Evolutionary conservation across 2,113 vertebrate genomes (phyloP).

Genomic region (Petromus typicus): DNA sequence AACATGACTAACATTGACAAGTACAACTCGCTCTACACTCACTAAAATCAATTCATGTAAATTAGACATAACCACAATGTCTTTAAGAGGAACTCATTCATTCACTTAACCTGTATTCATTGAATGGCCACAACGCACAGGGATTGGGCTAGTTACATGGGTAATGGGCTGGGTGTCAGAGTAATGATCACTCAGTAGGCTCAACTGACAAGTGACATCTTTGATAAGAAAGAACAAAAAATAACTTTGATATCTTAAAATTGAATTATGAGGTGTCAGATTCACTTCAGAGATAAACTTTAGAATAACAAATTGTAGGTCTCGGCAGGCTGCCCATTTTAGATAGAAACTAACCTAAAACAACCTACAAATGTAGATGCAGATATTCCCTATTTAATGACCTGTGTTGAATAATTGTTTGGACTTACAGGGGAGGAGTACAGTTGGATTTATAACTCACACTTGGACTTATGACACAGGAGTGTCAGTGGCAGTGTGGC

Average conservation of each 20-base stretch:
- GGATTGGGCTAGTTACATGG: neutral
- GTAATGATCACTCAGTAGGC: neutral
- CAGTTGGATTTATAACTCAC: neutral
- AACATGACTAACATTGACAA: slow-evolving; percentile 49
- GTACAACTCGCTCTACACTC: neutral
- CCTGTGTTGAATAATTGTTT: neutral
- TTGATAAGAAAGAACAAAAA: neutral
- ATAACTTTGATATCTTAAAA: slow-evolving; percentile 3
- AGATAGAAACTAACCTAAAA: neutral
- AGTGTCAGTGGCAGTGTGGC: neutral
- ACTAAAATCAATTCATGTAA: slow-evolving; percentile 58
- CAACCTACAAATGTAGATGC: neutral
- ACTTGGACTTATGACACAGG: neutral
- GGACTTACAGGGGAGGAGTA: neutral
- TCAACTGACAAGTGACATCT: neutral
- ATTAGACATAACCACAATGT: slow-evolving; percentile 51
- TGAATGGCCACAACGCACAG: neutral
- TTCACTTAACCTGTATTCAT: slow-evolving; percentile 13
- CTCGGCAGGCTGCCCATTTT: neutral
- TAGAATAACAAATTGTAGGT: neutral
- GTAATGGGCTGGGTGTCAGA: neutral
- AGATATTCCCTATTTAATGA: neutral
- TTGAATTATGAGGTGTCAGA: neutral
- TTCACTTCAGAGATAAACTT: neutral
- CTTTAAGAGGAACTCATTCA: slow-evolving; percentile 62